Percentiles rank a stretch among this genome's conserved stretches.
phyloP scores from a whole-genome alignment of 2,888 invertebrate species.

The Oxystoma pomonae region DNA sequence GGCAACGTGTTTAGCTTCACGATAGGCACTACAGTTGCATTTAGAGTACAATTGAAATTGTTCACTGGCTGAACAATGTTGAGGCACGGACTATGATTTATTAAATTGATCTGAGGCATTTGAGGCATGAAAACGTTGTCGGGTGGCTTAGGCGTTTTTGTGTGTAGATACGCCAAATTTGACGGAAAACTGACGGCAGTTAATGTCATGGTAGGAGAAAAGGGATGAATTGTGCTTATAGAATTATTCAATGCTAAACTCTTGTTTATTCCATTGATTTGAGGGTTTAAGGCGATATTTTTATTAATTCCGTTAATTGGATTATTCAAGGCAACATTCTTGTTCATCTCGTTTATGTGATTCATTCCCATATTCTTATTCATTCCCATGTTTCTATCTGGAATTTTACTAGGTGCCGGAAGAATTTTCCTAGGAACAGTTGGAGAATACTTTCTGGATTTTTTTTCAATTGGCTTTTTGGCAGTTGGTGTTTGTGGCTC shows the following conservation, averaged over 20 bases:
- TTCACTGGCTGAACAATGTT: conserved; percentile 44
- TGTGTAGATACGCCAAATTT: conserved; percentile 45
- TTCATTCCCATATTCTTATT: conserved; percentile 27
- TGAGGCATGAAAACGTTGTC: conserved; percentile 42
- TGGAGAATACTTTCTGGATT: conserved; percentile 37
- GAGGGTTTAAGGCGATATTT: conserved; percentile 27
- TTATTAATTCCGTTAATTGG: background rate
- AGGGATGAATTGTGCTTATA: conserved; percentile 36
- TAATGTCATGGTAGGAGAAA: conserved; percentile 42
- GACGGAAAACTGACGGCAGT: conserved; percentile 43
- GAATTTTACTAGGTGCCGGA: conserved; percentile 45
- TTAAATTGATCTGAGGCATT: conserved; percentile 41
- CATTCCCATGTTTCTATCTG: conserved; percentile 30
- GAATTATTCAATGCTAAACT: conserved; percentile 28
- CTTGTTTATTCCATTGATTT: background rate
- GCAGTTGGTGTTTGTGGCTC: conserved; percentile 43
- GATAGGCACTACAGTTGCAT: conserved; percentile 49
- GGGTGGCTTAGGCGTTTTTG: conserved; percentile 44
- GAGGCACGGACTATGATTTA: conserved; percentile 42
- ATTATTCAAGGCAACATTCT: conserved; percentile 27
- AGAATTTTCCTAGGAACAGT: conserved; percentile 46
- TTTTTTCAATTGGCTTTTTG: conserved; percentile 37
- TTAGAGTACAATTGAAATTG: conserved; percentile 45
- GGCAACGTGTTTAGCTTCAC: conserved; percentile 46
- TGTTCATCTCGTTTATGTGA: conserved; percentile 1